Base-by-base conservation (phyloP, 35 echinoderm and acorn worm genomes). In the Acanthaster planci region DNA sequence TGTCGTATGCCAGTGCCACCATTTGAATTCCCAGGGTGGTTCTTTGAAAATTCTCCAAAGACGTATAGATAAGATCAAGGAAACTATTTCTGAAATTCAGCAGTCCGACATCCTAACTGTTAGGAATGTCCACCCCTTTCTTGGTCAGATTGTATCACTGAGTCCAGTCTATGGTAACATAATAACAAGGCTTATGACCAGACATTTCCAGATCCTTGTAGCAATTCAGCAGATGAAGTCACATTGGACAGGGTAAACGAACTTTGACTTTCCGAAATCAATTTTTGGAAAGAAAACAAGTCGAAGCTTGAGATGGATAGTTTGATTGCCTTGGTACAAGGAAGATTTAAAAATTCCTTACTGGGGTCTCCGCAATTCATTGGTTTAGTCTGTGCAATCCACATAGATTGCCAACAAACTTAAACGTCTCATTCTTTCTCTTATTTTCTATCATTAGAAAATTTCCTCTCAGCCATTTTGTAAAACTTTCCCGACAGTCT, bases 351-450 rank as follows among this genome's bases (percentile, higher is more conserved):
- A 22, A 57, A 57, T 57, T 57, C 55, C 55, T 57, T 57, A 57
- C 55, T 57, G 16, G 55, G 55, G 55, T 57, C 55, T 57, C 23
- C 55, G 23, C 16, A 57, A 19, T 57, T 57, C 8, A 57, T 19
- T 57, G 55, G 55, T 57, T 57, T 57, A 57, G 55, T 57, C 23
- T 57, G 55, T 57, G 55, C 55, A 19, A 57, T 57, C 55, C 55
- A 57, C 16, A 57, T 57, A 2, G 55, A 57, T 57, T 57, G 55
- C 23, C n/a, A 57, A 15, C 23, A 15, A 57, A 19, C 16, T 57
- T 0, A 19, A 58, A 58, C 0, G 55, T 58, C 17, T 58, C 0
- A 58, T 58, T 58, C 55, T 58, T 15, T 58, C 26, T 58, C 26
- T 23, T 58, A 21, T 21, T 58, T 58, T 3, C 55, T 21, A 16